Conservation (phyloP, 2,888 invertebrate species). For the Acronicta aceris region DNA sequence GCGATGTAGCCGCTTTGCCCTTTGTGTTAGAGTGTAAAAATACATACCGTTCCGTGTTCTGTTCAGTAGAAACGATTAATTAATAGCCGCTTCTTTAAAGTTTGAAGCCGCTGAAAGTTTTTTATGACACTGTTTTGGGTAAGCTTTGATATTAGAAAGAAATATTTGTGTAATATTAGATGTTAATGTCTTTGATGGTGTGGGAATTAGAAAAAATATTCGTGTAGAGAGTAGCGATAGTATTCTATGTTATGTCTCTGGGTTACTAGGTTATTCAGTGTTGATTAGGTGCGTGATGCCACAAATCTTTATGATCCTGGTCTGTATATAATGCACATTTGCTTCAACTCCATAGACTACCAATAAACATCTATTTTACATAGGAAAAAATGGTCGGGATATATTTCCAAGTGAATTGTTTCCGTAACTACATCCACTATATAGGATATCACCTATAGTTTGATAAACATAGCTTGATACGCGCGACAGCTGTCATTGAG, state of each 20-base stretch:
- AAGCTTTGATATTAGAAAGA: constrained; percentile 58
- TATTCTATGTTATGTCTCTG: background rate
- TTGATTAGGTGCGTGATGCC: background rate
- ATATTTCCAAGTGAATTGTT: too few relatives aligned
- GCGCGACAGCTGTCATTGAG: too few relatives aligned
- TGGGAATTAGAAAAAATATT: constrained; percentile 32
- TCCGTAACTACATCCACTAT: too few relatives aligned
- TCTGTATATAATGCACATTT: too few relatives aligned
- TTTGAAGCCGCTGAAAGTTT: constrained; percentile 52
- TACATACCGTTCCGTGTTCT: constrained; percentile 67
- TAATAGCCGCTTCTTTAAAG: constrained; percentile 59
- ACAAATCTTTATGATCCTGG: too few relatives aligned
- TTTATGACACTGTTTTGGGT: constrained; percentile 52
- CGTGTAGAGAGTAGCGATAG: constrained; percentile 11
- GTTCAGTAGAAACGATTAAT: constrained; percentile 66
- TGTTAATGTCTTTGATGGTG: constrained; percentile 49
- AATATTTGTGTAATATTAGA: constrained; percentile 56
- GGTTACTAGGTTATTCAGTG: constrained; percentile 8
- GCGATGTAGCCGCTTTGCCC: constrained; percentile 53
- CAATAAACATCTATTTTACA: too few relatives aligned
- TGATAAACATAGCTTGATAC: too few relatives aligned
- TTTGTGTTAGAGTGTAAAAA: constrained; percentile 63
- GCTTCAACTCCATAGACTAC: too few relatives aligned
- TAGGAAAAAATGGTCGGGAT: too few relatives aligned
- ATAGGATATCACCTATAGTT: too few relatives aligned